Conservation (phyloP, 2,113 vertebrate species). For the Notarius quadriscutis region DNA sequence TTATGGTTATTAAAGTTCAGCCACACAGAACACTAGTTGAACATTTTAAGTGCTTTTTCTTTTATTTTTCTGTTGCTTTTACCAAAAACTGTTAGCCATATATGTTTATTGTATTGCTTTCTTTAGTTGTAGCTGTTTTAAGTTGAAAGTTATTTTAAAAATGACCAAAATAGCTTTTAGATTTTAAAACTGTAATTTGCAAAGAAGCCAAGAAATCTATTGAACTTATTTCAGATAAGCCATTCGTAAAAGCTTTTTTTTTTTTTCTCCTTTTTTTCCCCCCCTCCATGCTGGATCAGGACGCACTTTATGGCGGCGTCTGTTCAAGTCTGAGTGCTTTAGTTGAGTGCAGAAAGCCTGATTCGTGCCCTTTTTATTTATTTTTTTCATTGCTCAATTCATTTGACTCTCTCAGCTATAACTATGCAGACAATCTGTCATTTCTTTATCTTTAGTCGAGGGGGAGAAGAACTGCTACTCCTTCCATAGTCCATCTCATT, state of each 20-base stretch:
- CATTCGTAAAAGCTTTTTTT: not conserved
- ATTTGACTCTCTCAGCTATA: not conserved
- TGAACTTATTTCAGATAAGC: not conserved
- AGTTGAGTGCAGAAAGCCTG: not conserved
- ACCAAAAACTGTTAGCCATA: constrained; percentile 30
- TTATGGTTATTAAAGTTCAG: constrained; percentile 7
- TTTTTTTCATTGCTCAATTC: not conserved
- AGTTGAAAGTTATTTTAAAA: constrained; percentile 13
- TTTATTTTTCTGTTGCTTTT: constrained; percentile 3
- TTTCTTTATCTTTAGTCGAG: constrained; percentile 17
- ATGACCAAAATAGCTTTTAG: constrained; percentile 24
- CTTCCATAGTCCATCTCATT: constrained; percentile 27
- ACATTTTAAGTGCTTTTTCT: not conserved
- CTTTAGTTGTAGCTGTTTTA: not conserved
- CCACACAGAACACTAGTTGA: constrained; percentile 1
- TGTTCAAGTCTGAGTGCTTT: not conserved
- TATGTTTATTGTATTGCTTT: not conserved
- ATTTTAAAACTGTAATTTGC: not conserved
- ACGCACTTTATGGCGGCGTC: not conserved
- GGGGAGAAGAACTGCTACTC: constrained; percentile 13
- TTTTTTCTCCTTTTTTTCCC: not conserved
- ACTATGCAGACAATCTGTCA: constrained; percentile 39
- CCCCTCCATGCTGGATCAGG: not conserved
- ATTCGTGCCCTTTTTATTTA: not conserved
- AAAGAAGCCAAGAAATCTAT: not conserved